Evolutionary conservation across 2,113 vertebrate genomes (phyloP).

Genomic region (Apistogramma diplotaenia): DNA sequence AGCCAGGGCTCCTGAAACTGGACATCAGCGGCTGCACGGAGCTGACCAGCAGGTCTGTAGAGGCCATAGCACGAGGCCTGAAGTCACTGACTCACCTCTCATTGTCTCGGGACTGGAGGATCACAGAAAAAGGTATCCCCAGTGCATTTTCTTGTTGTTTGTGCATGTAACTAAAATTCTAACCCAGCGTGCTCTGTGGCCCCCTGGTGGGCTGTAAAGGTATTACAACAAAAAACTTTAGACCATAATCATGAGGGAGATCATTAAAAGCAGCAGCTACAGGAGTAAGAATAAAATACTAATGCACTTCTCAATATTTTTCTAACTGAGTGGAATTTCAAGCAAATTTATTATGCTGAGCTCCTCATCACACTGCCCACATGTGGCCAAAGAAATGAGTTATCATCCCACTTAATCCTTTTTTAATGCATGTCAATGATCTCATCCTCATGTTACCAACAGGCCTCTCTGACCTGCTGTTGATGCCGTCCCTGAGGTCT

Average conservation of each 20-base stretch:
- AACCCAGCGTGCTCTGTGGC: neutral
- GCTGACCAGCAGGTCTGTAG: slow-evolving; percentile 74
- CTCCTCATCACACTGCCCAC: neutral
- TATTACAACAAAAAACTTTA: too few species aligned
- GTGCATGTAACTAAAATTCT: neutral
- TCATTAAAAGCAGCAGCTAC: neutral
- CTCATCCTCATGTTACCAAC: neutral
- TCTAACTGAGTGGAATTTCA: accelerated
- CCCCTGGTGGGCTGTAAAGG: too few species aligned
- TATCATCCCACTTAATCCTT: neutral
- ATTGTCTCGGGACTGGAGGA: slow-evolving; percentile 73
- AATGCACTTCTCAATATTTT: neutral
- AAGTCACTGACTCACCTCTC: slow-evolving; percentile 65
- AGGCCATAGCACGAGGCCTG: slow-evolving; percentile 67
- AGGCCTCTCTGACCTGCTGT: slow-evolving; percentile 74
- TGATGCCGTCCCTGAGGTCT: slow-evolving; percentile 64
- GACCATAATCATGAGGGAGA: neutral
- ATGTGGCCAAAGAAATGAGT: neutral
- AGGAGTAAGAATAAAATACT: neutral
- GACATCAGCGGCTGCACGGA: slow-evolving; percentile 82
- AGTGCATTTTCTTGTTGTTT: accelerated
- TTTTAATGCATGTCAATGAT: neutral
- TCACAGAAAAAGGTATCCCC: slow-evolving; percentile 71
- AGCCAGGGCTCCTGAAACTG: slow-evolving; percentile 74
- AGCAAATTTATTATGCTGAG: accelerated